A percentile compares a stretch with the other conserved stretches of the same genome.
phyloP scores from a whole-genome alignment of 1,140 invertebrate genomes.

The Bombus ignitus region DNA sequence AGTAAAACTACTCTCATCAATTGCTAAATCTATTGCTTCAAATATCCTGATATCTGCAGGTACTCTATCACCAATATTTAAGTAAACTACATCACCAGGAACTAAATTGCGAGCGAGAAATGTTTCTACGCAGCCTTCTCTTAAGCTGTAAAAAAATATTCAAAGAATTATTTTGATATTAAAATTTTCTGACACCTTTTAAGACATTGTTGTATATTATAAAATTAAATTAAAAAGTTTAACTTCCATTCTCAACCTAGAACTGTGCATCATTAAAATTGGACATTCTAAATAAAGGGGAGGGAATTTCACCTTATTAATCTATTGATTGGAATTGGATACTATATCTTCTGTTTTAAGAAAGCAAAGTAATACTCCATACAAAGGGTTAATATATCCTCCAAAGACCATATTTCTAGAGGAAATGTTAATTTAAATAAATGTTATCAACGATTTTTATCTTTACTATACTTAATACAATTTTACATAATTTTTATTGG shows the following conservation, averaged over 20 bases:
- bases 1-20: slow-evolving; percentile 99
- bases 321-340: slow-evolving; percentile 45
- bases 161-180: slow-evolving; percentile 14
- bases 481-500: neutral
- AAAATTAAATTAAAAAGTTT: neutral
- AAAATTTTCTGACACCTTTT: slow-evolving; percentile 5
- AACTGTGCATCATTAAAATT: neutral
- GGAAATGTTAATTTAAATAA: slow-evolving; percentile 43
- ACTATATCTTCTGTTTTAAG: slow-evolving; percentile 53
- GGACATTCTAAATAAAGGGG: slow-evolving; percentile 10
- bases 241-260: slow-evolving; percentile 13
- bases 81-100: slow-evolving; percentile 97
- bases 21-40: slow-evolving; percentile 94
- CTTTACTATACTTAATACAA: slow-evolving; percentile 6
- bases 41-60: slow-evolving; percentile 97
- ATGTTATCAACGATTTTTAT: slow-evolving; percentile 8
- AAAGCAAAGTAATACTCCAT: slow-evolving; percentile 50
- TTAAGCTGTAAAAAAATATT: slow-evolving; percentile 85
- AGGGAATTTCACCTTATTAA: slow-evolving; percentile 51
- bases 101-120: slow-evolving; percentile 98
- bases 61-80: slow-evolving; percentile 97
- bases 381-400: slow-evolving; percentile 48
- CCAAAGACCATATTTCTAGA: slow-evolving; percentile 52
- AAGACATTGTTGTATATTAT: neutral
- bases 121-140: slow-evolving; percentile 93